Base-by-base conservation (phyloP, 2,797 vertebrate genomes). In the Octomys mimax region DNA sequence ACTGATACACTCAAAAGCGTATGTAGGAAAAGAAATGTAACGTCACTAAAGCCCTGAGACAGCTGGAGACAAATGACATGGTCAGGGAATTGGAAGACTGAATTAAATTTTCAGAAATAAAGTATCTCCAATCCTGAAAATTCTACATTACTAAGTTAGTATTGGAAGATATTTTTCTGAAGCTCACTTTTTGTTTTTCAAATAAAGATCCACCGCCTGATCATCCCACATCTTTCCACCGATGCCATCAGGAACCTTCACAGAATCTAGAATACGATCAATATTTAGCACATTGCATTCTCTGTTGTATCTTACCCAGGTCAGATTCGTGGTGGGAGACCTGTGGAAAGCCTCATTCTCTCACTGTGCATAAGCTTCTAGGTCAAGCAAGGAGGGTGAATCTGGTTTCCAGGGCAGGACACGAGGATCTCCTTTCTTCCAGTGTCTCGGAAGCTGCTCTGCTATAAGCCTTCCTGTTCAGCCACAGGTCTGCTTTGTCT, bases 101-200 rank as follows among this genome's bases (percentile, higher is more conserved):
- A 6, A n/a, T 70, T 70, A 95, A 31, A 42, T 61, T 79, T 91
- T 84, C 31, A 86, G 70, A 80, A 94, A 42, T 39, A 87, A 59
- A 64, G 28, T 54, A 42, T 12, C 61, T 82, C 31, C 11, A 66
- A 24, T 46, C 16, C 59, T 81, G 2, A 31, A 78, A 95, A 75
- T 19, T 22, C 92, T 16, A 7, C 77, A 0, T 61, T 31, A 2
- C 59, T 46, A 12, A 91, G n/a, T 68, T 73, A 68, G 46, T 33
- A 61, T 52, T 89, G 19, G 59, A 18, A 82, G 71, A 88, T 12
- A 19, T 5, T 73, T 64, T 87, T 64, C 73, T 61, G 22, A 21
- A 59, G 26, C 22, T 26, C 7, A 13, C 14, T 83, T 81, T 92
- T 57, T n/a, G n/a, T n/a, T 92, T 62, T 33, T 39, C 4, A n/a